Base-by-base conservation (phyloP, 2,888 invertebrate genomes). In the Drosophila nigritarsus region DNA sequence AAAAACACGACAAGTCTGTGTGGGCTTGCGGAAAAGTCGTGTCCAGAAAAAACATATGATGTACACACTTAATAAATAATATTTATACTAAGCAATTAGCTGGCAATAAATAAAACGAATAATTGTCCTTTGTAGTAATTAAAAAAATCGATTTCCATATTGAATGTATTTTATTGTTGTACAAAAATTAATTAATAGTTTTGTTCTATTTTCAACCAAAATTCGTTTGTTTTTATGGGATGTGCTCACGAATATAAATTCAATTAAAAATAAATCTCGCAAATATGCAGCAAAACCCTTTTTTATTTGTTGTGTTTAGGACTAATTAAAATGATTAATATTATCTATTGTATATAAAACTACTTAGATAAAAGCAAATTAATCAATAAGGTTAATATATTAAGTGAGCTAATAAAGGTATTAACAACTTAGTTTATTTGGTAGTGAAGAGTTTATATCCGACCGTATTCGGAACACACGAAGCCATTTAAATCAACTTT, bases 1-100 rank as follows among this genome's bases (percentile, higher is more conserved):
- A 45, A 50, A 45, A 70, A 56, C 55, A 75, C 54, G 60, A 34
- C 45, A 42, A 50, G 68, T 34, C 45, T n/a, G 18, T 67, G 42
- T 68, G 18, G 32, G 51, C 45, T 34, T 50, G 40, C 11, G 30
- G 8, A 32, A 55, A 66, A 60, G 42, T 66, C 59, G 34, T 68
- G 34, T 27, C 24, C 18, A 20, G 27, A 13, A 30, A 30, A 29
- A 32, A 24, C 38, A 48, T 36, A 18, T 62, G 8, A 30, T 59
- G 0, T 42, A 56, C 9, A 15, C 24, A 45, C 8, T 45, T 45
- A n/a, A 45, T 45, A 51, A 20, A 50, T 32, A 34, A 38, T 40
- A 20, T n/a, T 40, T 40, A 20, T 7, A 20, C 49, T 50, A 50
- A 30, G 40, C 51, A 68, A 51, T 68, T 50, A 40, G 38, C 18